These are phyloP conservation scores for Apotomis betuletana DNA, from an alignment of 2,888 invertebrate genomes.

Conservation along the genomic window DNA sequence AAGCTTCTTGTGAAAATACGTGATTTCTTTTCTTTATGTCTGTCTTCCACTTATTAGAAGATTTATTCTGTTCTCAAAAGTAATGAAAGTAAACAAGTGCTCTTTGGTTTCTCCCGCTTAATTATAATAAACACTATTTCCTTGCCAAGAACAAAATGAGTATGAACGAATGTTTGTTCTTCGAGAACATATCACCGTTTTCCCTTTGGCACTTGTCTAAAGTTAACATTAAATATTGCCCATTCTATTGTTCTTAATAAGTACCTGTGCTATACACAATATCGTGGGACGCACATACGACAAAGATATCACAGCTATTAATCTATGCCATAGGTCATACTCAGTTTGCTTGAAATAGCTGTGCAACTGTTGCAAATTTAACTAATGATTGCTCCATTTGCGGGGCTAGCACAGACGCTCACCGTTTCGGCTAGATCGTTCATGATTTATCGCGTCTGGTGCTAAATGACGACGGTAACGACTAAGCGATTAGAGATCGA, in stretches of 20 bases:
- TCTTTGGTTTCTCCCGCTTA: conserved; percentile 52
- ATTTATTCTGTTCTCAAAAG: conserved; percentile 16
- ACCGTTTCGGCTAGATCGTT: conserved; percentile 28
- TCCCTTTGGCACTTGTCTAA: conserved; percentile 51
- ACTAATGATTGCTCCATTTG: conserved; percentile 65
- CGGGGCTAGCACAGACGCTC: conserved; percentile 54
- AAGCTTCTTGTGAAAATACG: conserved; percentile 2
- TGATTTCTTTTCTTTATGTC: neutral
- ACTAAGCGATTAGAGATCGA: conserved; percentile 31
- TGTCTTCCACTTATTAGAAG: neutral
- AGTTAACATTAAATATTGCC: conserved; percentile 43
- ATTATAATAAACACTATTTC: conserved; percentile 47
- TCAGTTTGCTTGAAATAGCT: conserved; percentile 55
- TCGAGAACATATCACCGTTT: conserved; percentile 46
- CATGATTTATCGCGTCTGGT: conserved; percentile 38
- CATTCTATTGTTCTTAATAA: conserved; percentile 40
- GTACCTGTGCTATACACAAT: conserved; percentile 33
- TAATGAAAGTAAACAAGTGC: conserved; percentile 26
- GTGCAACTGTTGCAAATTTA: conserved; percentile 71
- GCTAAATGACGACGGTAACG: conserved; percentile 34
- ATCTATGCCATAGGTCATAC: conserved; percentile 51
- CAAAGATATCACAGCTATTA: conserved; percentile 46
- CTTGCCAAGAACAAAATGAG: conserved; percentile 46
- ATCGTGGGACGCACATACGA: conserved; percentile 36
- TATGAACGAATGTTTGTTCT: conserved; percentile 22